These are phyloP conservation scores for Halisarca cf. caerulea DNA, from an alignment of 37 sponge, comb jelly and placozoan genomes.

Conservation along the genomic window DNA sequence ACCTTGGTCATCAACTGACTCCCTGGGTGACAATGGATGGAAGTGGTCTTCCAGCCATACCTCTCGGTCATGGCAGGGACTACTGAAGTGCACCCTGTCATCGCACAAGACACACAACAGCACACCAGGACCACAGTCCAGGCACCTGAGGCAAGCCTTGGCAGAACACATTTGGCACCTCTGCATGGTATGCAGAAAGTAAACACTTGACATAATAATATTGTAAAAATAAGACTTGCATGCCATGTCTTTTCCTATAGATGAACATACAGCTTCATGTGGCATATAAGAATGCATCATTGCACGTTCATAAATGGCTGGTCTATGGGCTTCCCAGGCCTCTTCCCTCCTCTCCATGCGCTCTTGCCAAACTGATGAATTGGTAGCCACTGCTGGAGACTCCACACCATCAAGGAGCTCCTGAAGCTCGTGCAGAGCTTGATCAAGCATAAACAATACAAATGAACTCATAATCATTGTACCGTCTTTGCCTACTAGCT, in stretches of 20 bases:
- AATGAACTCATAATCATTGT: background rate
- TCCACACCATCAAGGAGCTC: background rate
- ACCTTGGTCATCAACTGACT: constrained; percentile 9
- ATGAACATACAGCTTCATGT: background rate
- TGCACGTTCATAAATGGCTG: constrained; percentile 21
- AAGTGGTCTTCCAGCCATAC: constrained; percentile 5
- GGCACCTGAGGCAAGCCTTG: background rate
- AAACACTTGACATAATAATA: background rate
- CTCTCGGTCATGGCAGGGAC: constrained; percentile 22
- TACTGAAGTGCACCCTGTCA: background rate
- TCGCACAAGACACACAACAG: constrained; percentile 5
- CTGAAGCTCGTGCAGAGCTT: constrained; percentile 8
- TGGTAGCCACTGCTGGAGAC: constrained; percentile 18
- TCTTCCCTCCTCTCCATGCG: constrained; percentile 8
- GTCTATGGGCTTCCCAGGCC: constrained; percentile 15
- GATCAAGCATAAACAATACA: background rate
- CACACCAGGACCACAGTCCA: constrained; percentile 9
- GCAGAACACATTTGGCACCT: constrained; percentile 5
- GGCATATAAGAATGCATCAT: too few relatives aligned
- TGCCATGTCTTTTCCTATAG: too few relatives aligned
- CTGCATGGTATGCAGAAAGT: background rate
- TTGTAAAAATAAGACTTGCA: background rate
- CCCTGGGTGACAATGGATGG: constrained; percentile 4
- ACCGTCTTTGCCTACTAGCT: background rate
- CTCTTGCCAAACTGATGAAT: constrained; percentile 1